These are phyloP conservation scores for Monochamus saltuarius DNA, from an alignment of 1,140 invertebrate species.

Conservation along the genomic window DNA sequence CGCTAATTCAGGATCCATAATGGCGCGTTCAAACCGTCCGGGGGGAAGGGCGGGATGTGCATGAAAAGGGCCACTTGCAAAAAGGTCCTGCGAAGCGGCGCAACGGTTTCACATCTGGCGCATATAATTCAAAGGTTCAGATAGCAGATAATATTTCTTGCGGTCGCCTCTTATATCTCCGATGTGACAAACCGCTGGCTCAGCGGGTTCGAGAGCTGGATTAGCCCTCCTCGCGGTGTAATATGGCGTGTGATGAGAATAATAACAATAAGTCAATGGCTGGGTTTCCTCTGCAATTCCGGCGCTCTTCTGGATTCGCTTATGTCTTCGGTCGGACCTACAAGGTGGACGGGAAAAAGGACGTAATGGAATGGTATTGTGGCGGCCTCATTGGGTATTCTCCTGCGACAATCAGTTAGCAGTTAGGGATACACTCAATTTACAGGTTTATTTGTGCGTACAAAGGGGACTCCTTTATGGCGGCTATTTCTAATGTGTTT, in stretches of 20 bases:
- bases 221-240: conserved; percentile 43
- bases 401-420: too few species aligned
- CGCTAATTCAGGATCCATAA: too few species aligned
- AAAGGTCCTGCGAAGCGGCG: not conserved
- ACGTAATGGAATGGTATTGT: too few species aligned
- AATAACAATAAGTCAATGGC: conserved; percentile 49
- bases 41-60: not conserved
- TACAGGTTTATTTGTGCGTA: too few species aligned
- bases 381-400: too few species aligned
- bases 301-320: conserved; percentile 25
- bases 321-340: conserved; percentile 33
- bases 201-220: conserved; percentile 39
- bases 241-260: conserved; percentile 50
- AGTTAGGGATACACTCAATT: too few species aligned
- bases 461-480: too few species aligned
- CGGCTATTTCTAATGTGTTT: too few species aligned
- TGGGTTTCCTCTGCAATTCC: conserved; percentile 25
- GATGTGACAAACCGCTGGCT: conserved; percentile 47
- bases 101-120: conserved; percentile 40
- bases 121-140: conserved; percentile 43
- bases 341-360: not conserved
- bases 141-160: conserved; percentile 47
- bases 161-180: conserved; percentile 41
- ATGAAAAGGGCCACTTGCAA: conserved; percentile 10
- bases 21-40: too few species aligned